These are phyloP conservation scores for Dexiosoma caninum DNA, from an alignment of 2,888 invertebrate species.

Conservation along the genomic window DNA sequence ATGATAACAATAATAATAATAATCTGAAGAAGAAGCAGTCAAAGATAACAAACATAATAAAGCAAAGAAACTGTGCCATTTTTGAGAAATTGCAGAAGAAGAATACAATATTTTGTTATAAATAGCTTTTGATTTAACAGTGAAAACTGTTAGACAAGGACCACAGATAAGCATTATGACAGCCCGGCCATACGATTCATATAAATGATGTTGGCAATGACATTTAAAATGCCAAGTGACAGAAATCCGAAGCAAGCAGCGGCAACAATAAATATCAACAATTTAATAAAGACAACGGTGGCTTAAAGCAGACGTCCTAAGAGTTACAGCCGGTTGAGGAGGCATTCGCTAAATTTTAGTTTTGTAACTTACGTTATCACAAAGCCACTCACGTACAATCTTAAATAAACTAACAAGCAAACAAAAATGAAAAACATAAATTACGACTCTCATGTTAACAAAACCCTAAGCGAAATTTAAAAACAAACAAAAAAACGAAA, in stretches of 20 bases:
- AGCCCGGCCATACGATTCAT: constrained; percentile 48
- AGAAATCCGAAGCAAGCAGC: not conserved
- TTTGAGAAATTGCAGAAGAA: not conserved
- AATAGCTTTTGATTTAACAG: constrained; percentile 21
- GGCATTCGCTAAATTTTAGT: not conserved
- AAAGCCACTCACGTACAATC: not conserved
- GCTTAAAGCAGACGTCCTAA: constrained; percentile 1
- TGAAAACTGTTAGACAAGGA: constrained; percentile 40
- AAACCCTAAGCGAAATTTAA: not conserved
- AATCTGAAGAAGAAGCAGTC: not conserved
- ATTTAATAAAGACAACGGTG: not conserved
- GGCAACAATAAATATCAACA: not conserved
- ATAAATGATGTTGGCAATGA: constrained; percentile 13
- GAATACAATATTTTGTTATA: not conserved
- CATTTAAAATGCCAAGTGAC: not conserved
- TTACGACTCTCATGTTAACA: constrained; percentile 36
- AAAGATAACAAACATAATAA: not conserved
- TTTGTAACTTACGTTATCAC: not conserved
- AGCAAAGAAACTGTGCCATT: not conserved
- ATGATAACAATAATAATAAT: constrained; percentile 22
- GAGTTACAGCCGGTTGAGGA: not conserved
- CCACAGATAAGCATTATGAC: constrained; percentile 60
- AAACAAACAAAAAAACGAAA: not conserved
- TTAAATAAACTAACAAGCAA: not conserved
- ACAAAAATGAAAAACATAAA: no score